Conservation (phyloP, 2,888 invertebrate genomes). For the Phyllotreta cruciferae region DNA sequence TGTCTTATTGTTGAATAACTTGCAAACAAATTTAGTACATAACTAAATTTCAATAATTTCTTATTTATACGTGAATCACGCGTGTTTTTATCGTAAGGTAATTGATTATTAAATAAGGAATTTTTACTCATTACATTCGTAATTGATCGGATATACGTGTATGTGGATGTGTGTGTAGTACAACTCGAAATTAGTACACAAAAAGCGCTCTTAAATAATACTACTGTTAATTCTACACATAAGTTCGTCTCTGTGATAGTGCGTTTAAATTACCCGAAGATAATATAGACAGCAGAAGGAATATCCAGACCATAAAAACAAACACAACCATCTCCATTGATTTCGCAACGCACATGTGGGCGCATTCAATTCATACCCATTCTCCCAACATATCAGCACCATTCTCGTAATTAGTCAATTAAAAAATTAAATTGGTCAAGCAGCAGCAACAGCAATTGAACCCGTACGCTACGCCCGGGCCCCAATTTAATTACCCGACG, state of each 20-base stretch:
- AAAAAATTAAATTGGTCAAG: conserved; percentile 33
- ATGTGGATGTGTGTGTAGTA: no score
- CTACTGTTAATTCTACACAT: not conserved
- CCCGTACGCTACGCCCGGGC: conserved; percentile 38
- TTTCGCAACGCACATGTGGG: conserved; percentile 40
- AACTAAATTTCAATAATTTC: no score
- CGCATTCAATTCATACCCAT: conserved; percentile 28
- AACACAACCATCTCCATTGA: conserved; percentile 17
- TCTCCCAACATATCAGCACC: conserved; percentile 29
- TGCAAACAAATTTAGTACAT: no score
- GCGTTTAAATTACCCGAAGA: conserved; percentile 18
- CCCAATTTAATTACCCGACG: conserved; percentile 40
- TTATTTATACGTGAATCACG: no score
- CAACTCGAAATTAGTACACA: no score
- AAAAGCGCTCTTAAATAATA: no score
- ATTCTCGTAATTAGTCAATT: conserved; percentile 39
- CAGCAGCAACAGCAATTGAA: conserved; percentile 24
- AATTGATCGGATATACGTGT: no score
- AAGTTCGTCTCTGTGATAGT: conserved; percentile 11
- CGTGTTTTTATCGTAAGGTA: no score
- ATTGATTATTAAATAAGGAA: no score
- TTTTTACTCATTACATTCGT: no score
- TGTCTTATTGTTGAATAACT: no score
- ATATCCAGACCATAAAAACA: conserved; percentile 31
- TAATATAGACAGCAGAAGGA: conserved; percentile 18